Base-by-base conservation (phyloP, 2,797 vertebrate species). In the Phalanger gymnotis region DNA sequence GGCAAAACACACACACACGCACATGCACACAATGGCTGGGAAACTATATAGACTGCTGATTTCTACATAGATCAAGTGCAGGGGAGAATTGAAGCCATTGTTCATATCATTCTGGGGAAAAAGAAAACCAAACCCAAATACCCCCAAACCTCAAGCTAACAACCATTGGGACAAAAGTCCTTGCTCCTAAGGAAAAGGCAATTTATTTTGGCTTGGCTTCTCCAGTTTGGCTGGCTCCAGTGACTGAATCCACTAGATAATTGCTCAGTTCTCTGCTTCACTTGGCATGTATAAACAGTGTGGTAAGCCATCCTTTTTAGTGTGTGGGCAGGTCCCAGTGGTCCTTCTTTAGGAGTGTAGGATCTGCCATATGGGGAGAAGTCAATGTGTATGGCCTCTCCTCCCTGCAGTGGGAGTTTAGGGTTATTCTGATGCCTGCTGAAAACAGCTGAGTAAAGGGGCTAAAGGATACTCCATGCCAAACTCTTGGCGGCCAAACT, bases 141-240 rank as follows among this genome's bases (percentile, higher is more conserved):
- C 90, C 57, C 92, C 58, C 47, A 28, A 92, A 66, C 51, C 56
- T n/a, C 73, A 93, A 73, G 53, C 12, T 94, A 54, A 55, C 55
- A 89, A 73, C 1, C 56, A 12, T 28, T 56, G 81, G 31, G 34
- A 54, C 12, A 10, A 91, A 13, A 57, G 5, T 25, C 55, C 55
- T 58, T 95, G 53, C n/a, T 66, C 55, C 47, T 54, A 47, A 92
- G 31, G 47, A 87, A 52, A 27, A 66, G 57, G 5, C 90, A 81
- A 53, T 52, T 1, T 22, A 13, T 22, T 12, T 7, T 28, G 16
- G 5, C 52, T 31, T 12, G 30, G 5, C 28, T 51, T 34, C 47
- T 56, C 52, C 34, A 16, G 1, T 11, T 16, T 2, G 52, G 30
- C 27, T 90, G 14, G 22, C 40, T 95, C 66, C 73, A 19, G 12